phyloP scores from a whole-genome alignment of 2,888 invertebrate genomes.

The Himalopsyche tibetana region DNA sequence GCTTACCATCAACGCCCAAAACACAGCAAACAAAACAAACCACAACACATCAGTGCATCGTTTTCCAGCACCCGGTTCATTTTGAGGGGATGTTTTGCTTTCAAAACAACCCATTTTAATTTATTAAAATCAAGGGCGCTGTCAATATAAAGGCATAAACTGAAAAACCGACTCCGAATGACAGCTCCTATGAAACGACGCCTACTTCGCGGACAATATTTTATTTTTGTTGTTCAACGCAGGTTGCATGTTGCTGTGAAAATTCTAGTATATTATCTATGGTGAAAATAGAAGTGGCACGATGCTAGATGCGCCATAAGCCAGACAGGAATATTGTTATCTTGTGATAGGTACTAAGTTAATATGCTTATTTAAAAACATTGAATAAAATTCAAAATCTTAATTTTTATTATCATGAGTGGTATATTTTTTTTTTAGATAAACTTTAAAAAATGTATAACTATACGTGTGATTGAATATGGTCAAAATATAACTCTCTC shows the following conservation, averaged over 20 bases:
- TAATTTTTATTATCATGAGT: no score
- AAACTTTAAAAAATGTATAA: no score
- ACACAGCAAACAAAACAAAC: constrained; percentile 86
- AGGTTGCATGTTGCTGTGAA: neutral
- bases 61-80: constrained; percentile 79
- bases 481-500: no score
- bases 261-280: no score
- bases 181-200: neutral
- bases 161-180: neutral
- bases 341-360: no score
- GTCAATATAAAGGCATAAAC: neutral
- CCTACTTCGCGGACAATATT: neutral
- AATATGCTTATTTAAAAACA: no score
- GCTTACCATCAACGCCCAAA: constrained; percentile 90
- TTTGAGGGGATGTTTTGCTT: constrained; percentile 80
- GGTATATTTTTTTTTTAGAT: no score
- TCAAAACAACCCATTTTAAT: constrained; percentile 81
- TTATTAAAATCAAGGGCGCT: neutral
- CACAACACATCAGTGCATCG: constrained; percentile 91
- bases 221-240: neutral
- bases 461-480: no score
- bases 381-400: no score
- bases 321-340: no score
- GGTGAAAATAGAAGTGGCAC: neutral
- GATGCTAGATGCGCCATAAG: neutral